phyloP scores from a whole-genome alignment of 1,140 invertebrate species.

The Ceratina calcarata region DNA sequence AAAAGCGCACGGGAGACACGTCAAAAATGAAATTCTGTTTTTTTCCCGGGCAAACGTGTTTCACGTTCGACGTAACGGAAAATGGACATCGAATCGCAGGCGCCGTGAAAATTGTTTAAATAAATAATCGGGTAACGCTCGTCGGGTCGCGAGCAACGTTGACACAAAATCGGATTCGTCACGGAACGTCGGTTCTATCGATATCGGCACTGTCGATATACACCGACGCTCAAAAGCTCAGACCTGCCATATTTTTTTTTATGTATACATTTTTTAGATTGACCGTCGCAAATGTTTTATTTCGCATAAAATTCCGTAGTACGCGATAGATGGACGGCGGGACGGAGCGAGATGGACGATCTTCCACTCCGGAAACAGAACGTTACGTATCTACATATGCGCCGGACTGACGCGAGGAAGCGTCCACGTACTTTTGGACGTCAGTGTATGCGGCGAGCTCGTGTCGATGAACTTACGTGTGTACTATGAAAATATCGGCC shows the following conservation, averaged over 20 bases:
- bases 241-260: no score
- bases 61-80: not conserved
- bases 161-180: conserved; percentile 6
- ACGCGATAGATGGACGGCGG: no score
- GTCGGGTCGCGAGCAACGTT: not conserved
- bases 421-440: no score
- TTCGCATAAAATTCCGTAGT: no score
- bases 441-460: not conserved
- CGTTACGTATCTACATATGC: no score
- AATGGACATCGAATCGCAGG: not conserved
- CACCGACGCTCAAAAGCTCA: no score
- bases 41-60: not conserved
- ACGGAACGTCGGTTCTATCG: conserved; percentile 20
- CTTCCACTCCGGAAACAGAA: no score
- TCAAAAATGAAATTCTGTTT: not conserved
- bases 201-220: not conserved
- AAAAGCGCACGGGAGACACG: not conserved
- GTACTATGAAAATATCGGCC: conserved; percentile 48
- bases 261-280: no score
- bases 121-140: conserved; percentile 16
- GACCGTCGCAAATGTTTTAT: no score
- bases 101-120: conserved; percentile 25
- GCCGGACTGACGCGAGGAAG: no score
- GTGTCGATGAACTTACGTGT: conserved; percentile 28
- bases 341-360: no score